phyloP scores from a whole-genome alignment of 2,888 invertebrate species.

The Sminthurides aquaticus region DNA sequence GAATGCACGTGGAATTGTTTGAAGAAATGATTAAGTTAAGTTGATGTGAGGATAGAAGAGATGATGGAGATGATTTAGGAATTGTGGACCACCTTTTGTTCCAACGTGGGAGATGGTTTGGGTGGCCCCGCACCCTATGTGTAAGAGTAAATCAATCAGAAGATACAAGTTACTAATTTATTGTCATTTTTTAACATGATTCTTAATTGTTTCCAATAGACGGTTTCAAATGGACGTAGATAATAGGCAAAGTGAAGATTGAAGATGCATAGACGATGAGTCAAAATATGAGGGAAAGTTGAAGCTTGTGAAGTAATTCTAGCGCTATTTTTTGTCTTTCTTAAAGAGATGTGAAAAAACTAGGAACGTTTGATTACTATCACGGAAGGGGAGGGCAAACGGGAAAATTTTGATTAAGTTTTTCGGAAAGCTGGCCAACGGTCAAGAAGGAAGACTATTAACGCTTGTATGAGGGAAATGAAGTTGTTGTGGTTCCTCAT shows the following conservation, averaged over 20 bases:
- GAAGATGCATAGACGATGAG: no score
- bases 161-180: background rate
- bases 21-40: background rate
- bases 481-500: no score
- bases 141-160: slow-evolving; percentile 9
- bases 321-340: background rate
- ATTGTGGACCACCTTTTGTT: slow-evolving; percentile 15
- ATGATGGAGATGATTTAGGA: slow-evolving; percentile 2
- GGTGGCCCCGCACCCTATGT: slow-evolving; percentile 23
- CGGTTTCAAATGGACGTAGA: no score
- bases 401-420: background rate
- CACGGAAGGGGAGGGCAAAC: background rate
- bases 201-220: slow-evolving; percentile 1
- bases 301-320: no score
- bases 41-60: background rate
- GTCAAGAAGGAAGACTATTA: no score
- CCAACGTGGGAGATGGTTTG: slow-evolving; percentile 25
- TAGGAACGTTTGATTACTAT: background rate
- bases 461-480: no score
- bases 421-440: background rate
- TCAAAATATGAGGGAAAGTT: no score
- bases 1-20: background rate
- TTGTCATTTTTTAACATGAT: background rate
- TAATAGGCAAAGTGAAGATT: no score
- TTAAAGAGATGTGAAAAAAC: background rate